phyloP scores from a whole-genome alignment of 2,797 vertebrate species.

The Phrynocephalus forsythii region DNA sequence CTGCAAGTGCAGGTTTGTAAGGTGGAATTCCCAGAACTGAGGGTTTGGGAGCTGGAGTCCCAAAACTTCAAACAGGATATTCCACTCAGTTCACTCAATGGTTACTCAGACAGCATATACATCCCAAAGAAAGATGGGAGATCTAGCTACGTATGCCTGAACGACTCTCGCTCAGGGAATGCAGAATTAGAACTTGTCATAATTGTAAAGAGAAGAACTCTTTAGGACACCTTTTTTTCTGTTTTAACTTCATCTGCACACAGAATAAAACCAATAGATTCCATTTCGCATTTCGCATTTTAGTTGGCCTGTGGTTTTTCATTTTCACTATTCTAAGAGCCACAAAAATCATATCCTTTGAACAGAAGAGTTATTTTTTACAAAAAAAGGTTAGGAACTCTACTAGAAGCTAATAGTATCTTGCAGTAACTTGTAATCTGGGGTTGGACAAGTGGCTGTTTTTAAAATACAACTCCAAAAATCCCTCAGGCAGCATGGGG shows the following conservation, averaged over 20 bases:
- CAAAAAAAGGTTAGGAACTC: not conserved
- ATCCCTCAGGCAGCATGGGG: no score
- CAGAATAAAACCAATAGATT: not conserved
- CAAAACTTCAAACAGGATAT: no score
- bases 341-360: not conserved
- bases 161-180: not conserved
- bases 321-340: not conserved
- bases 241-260: not conserved
- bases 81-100: no score
- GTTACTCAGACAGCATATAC: not conserved
- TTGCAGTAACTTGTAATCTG: not conserved
- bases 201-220: not conserved
- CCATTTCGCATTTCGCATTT: not conserved
- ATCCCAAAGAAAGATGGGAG: not conserved
- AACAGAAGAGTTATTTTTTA: not conserved
- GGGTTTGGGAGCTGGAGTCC: no score
- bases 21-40: no score
- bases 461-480: no score
- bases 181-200: not conserved
- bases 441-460: no score
- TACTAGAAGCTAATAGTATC: not conserved
- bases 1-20: no score
- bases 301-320: not conserved
- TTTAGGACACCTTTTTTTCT: not conserved
- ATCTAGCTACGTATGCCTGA: not conserved